Conservation (phyloP, 2,888 invertebrate species). For the Chrysina gloriosa region DNA sequence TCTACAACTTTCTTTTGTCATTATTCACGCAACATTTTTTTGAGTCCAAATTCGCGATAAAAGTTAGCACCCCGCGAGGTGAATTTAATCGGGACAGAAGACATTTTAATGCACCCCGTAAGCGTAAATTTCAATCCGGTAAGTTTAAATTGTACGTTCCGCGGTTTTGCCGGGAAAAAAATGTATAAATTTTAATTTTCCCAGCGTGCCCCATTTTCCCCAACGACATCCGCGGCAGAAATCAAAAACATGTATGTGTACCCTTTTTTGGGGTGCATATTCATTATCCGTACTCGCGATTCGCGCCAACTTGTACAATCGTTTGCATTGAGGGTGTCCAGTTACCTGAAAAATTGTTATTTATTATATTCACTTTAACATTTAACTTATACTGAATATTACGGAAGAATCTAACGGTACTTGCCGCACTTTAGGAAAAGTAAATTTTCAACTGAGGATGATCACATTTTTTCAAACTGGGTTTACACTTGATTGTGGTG, state of each 20-base stretch:
- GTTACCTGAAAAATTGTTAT: too few relatives aligned
- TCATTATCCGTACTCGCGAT: conserved; percentile 14
- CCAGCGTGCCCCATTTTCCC: neutral
- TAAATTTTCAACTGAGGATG: too few relatives aligned
- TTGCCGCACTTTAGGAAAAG: too few relatives aligned
- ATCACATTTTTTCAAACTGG: too few relatives aligned
- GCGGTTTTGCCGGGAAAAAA: conserved; percentile 3
- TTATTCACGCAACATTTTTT: neutral
- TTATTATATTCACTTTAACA: too few relatives aligned
- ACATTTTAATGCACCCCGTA: neutral
- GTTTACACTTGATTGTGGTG: too few relatives aligned
- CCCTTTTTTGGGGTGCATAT: conserved; percentile 30
- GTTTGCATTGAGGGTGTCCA: neutral
- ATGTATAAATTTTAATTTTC: conserved; percentile 30
- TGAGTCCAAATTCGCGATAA: neutral
- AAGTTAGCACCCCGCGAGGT: neutral
- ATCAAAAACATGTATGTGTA: conserved; percentile 31
- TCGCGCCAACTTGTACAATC: neutral
- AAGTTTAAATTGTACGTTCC: neutral
- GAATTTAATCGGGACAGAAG: neutral
- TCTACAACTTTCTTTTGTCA: neutral
- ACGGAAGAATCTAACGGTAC: too few relatives aligned
- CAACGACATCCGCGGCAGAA: neutral
- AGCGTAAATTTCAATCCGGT: conserved; percentile 7
- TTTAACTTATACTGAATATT: neutral